Conservation (phyloP, 2,797 vertebrate species). For the Peromyscus eremicus region DNA sequence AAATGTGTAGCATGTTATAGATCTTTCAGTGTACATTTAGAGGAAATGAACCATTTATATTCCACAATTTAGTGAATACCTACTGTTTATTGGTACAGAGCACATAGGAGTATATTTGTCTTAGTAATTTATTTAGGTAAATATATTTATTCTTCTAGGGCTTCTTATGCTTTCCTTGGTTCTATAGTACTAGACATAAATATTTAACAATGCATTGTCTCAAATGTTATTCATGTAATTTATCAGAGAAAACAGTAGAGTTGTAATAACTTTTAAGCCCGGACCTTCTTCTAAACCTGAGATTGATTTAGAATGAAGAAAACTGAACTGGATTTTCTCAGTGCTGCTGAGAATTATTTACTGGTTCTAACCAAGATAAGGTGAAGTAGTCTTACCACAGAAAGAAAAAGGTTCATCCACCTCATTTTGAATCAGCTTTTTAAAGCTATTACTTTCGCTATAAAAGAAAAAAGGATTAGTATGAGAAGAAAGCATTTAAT, state of each 20-base stretch:
- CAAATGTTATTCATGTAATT: constrained; percentile 93
- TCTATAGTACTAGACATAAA: constrained; percentile 92
- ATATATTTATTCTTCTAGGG: constrained; percentile 93
- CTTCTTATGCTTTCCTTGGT: constrained; percentile 90
- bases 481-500: constrained; percentile 73
- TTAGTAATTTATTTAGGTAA: constrained; percentile 94
- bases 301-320: constrained; percentile 87
- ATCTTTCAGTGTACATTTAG: constrained; percentile 93
- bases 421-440: constrained; percentile 53
- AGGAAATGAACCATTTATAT: constrained; percentile 94
- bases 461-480: constrained; percentile 1
- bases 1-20: constrained; percentile 92
- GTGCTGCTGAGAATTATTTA: constrained; percentile 72
- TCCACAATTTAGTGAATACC: constrained; percentile 94
- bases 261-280: constrained; percentile 90
- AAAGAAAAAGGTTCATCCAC: background rate
- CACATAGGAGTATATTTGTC: constrained; percentile 93
- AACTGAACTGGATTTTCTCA: constrained; percentile 77
- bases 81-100: constrained; percentile 93
- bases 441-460: constrained; percentile 55
- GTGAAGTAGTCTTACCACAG: background rate
- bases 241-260: constrained; percentile 90
- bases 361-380: constrained; percentile 46
- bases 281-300: constrained; percentile 90
- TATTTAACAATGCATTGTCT: constrained; percentile 93